Conservation (phyloP, 1,140 invertebrate genomes). For the Procambarus clarkii region DNA sequence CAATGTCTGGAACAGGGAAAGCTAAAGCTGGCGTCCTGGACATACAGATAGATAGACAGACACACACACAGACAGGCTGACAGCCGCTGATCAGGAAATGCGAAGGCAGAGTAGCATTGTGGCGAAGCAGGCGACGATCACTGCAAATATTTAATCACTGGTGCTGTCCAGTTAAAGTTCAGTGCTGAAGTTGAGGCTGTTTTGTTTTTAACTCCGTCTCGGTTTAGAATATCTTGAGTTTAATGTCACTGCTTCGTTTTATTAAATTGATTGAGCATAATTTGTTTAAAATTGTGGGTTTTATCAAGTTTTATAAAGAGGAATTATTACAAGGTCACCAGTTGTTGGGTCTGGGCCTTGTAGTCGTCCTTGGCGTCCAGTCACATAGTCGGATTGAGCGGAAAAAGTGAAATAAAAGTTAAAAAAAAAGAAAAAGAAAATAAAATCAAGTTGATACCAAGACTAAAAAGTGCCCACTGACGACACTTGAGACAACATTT, state of each 20-base stretch:
- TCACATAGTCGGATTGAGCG: background rate
- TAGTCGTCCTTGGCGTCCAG: background rate
- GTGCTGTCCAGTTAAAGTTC: background rate
- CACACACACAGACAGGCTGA: background rate
- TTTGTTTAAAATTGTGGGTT: background rate
- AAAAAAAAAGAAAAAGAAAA: background rate
- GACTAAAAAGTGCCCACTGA: constrained; percentile 1
- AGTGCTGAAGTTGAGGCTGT: background rate
- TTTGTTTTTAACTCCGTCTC: background rate
- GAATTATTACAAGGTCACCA: background rate
- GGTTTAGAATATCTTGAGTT: background rate
- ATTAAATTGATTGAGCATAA: background rate
- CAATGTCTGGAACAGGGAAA: background rate
- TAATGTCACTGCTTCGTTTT: background rate
- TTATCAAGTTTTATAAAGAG: background rate
- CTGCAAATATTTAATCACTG: background rate
- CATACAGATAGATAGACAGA: background rate
- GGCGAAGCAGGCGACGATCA: background rate
- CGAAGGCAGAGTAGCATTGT: background rate
- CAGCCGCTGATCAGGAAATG: background rate
- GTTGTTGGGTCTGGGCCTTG: background rate
- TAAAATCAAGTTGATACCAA: constrained; percentile 12
- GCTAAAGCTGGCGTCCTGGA: background rate
- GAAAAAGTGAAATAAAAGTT: background rate
- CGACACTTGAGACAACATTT: background rate